Percentiles rank a stretch among this genome's conserved stretches.
Evolutionary conservation across 2,797 vertebrate species (phyloP).

Genomic region (Sciurus vulgaris): DNA sequence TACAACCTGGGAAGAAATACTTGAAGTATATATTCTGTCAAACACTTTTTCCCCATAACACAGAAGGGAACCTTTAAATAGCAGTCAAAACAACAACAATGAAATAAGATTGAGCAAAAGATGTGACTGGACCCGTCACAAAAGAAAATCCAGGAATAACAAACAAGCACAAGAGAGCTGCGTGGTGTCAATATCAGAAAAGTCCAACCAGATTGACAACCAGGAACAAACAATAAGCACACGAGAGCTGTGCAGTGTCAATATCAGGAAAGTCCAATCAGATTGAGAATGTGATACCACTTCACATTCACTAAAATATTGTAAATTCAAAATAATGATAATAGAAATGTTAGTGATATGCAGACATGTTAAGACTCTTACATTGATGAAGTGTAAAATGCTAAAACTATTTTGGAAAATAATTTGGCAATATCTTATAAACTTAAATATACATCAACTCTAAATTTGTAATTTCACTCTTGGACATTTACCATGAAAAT

Average conservation of each 20-base stretch:
- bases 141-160: background rate
- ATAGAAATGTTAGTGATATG: background rate
- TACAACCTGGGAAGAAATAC: background rate
- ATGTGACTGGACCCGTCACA: background rate
- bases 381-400: background rate
- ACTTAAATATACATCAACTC: background rate
- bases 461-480: background rate
- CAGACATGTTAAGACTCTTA: background rate
- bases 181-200: too few species aligned
- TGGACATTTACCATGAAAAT: background rate
- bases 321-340: background rate
- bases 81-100: background rate
- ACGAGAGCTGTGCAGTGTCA: background rate
- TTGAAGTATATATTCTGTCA: background rate
- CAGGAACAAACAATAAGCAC: background rate
- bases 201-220: too few species aligned
- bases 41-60: background rate
- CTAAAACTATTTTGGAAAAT: background rate
- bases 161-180: too few species aligned
- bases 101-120: background rate
- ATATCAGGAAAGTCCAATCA: background rate
- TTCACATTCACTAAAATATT: background rate
- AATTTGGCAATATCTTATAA: background rate
- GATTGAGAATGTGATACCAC: background rate
- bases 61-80: background rate